A percentile compares a stretch with the other conserved stretches of the same genome.
Conservation (phyloP, 2,113 vertebrate species). For the Lota lota region DNA sequence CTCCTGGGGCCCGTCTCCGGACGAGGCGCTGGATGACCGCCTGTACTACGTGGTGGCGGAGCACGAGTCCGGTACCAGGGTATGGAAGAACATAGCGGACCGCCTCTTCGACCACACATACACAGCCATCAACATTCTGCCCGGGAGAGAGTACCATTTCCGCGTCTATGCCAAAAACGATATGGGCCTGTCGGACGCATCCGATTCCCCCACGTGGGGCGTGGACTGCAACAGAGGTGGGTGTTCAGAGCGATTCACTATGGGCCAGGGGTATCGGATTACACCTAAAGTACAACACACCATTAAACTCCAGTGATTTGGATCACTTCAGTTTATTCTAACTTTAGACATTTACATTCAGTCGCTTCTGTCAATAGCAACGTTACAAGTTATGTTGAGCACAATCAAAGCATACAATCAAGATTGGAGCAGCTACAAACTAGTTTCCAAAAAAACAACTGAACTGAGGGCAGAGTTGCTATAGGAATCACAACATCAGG, state of each 20-base stretch:
- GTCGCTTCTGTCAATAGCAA: no score
- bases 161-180: slow-evolving; percentile 80
- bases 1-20: slow-evolving; percentile 80
- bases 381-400: no score
- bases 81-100: slow-evolving; percentile 75
- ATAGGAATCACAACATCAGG: no score
- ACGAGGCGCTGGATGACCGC: slow-evolving; percentile 69
- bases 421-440: no score
- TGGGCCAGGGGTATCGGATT: no score
- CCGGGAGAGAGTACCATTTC: slow-evolving; percentile 81
- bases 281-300: no score
- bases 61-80: slow-evolving; percentile 64
- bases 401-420: no score
- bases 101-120: slow-evolving; percentile 77
- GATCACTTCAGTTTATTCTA: no score
- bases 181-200: slow-evolving; percentile 78
- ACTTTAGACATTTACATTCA: no score
- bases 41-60: slow-evolving; percentile 78
- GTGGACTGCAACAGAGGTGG: slow-evolving; percentile 59
- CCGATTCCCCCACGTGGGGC: slow-evolving; percentile 79
- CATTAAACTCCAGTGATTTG: no score
- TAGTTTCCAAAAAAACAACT: no score
- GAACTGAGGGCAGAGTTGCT: no score
- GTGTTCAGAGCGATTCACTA: slow-evolving; percentile 19
- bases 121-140: slow-evolving; percentile 71